phyloP scores from a whole-genome alignment of 2,797 vertebrate species.

The Siniperca scherzeri region DNA sequence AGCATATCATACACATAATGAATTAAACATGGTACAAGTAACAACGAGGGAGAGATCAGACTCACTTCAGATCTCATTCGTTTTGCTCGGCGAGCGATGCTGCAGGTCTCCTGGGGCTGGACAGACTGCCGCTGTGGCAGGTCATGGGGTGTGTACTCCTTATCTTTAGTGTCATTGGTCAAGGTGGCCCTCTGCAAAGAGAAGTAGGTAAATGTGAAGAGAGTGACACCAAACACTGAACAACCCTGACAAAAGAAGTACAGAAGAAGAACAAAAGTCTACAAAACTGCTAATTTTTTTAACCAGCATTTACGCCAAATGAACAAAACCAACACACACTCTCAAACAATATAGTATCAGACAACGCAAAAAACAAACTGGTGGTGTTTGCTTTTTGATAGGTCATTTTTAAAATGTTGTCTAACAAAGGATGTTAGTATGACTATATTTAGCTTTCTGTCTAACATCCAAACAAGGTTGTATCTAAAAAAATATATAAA shows the following conservation, averaged over 20 bases:
- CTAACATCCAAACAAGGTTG: not conserved
- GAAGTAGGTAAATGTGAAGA: not conserved
- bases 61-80: constrained; percentile 93
- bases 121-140: constrained; percentile 96
- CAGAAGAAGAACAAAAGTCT: not conserved
- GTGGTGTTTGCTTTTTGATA: no score
- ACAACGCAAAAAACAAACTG: not conserved
- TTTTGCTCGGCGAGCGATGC: constrained; percentile 94
- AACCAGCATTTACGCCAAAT: not conserved
- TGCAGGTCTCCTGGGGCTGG: constrained; percentile 90
- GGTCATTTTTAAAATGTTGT: not conserved
- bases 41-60: not conserved
- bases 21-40: not conserved
- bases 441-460: not conserved
- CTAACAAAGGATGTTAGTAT: not conserved
- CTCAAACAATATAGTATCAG: not conserved
- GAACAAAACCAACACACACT: not conserved
- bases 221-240: not conserved
- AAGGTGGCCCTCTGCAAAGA: constrained; percentile 91
- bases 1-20: not conserved
- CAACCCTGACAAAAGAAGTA: not conserved
- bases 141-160: constrained; percentile 97
- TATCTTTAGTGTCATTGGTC: constrained; percentile 95
- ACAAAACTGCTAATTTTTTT: not conserved
- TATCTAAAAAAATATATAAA: not conserved